Conservation (phyloP, 2,113 vertebrate genomes). For the Calonectris borealis region DNA sequence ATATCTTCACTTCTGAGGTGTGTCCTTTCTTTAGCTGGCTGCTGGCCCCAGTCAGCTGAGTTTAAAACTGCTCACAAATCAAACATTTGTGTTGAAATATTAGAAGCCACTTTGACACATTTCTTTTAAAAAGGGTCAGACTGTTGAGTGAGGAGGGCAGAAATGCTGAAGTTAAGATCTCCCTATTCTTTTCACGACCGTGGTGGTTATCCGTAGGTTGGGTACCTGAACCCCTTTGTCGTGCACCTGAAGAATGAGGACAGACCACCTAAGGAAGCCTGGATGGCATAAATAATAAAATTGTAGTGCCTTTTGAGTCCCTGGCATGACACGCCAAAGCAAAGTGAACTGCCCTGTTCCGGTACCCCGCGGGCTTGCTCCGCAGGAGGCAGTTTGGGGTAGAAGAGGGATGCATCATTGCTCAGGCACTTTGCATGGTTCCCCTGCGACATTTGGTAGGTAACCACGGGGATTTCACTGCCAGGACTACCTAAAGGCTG, state of each 20-base stretch:
- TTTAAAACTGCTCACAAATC: not conserved
- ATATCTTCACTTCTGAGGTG: not conserved
- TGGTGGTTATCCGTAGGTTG: not conserved
- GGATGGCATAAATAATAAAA: not conserved
- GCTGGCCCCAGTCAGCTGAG: too few species aligned
- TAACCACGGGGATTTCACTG: not conserved
- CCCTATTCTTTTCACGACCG: rapidly evolving
- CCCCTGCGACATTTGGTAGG: not conserved
- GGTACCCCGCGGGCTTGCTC: not conserved
- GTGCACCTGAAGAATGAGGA: not conserved
- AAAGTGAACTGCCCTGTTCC: rapidly evolving
- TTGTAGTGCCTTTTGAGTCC: rapidly evolving
- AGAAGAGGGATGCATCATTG: rapidly evolving
- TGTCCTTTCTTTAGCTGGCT: not conserved
- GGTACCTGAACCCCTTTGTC: too few species aligned
- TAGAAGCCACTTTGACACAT: not conserved
- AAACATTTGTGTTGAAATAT: not conserved
- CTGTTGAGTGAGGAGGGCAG: not conserved
- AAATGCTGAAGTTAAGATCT: not conserved
- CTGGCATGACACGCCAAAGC: rapidly evolving
- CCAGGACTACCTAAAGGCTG: not conserved
- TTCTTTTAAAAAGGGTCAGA: not conserved
- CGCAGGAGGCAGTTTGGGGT: not conserved
- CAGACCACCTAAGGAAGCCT: too few species aligned
- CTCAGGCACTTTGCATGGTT: not conserved